phyloP scores from a whole-genome alignment of 2,797 vertebrate genomes.

The Urophycis tenuis region DNA sequence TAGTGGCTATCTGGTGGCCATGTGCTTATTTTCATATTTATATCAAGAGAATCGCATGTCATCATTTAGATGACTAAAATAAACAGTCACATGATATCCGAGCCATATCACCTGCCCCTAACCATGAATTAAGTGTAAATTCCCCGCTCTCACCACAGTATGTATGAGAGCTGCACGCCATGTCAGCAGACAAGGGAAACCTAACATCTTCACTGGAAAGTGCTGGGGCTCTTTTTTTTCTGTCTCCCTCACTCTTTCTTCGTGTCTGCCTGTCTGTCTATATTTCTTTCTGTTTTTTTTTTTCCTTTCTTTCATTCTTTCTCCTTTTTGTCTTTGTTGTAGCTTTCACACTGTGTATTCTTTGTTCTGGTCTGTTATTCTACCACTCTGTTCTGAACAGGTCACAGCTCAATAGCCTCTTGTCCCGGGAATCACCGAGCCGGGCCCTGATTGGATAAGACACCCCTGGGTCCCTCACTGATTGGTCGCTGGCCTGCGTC shows the following conservation, averaged over 20 bases:
- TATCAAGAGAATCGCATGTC: constrained; percentile 28
- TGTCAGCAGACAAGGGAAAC: constrained; percentile 29
- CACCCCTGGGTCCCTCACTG: constrained; percentile 27
- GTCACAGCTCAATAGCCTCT: constrained; percentile 5
- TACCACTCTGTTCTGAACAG: background rate
- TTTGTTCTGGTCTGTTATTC: constrained; percentile 9
- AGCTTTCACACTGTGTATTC: background rate
- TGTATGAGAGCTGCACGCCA: constrained; percentile 23
- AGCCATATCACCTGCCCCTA: constrained; percentile 14
- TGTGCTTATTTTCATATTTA: constrained; percentile 31
- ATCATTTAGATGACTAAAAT: constrained; percentile 9
- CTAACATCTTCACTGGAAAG: constrained; percentile 23
- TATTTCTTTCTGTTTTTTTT: constrained; percentile 12
- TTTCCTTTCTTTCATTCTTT: constrained; percentile 11
- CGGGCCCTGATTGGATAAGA: background rate
- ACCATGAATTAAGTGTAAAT: constrained; percentile 9
- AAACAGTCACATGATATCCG: constrained; percentile 32
- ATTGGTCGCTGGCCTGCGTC: constrained; percentile 23
- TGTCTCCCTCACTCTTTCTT: background rate
- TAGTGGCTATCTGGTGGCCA: background rate
- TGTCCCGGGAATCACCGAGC: constrained; percentile 26
- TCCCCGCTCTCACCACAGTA: constrained; percentile 30
- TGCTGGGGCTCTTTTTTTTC: constrained; percentile 28
- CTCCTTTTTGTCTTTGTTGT: background rate
- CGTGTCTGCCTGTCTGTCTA: background rate